Conservation (phyloP, 2,113 vertebrate species). For the Dasyornis broadbenti region DNA sequence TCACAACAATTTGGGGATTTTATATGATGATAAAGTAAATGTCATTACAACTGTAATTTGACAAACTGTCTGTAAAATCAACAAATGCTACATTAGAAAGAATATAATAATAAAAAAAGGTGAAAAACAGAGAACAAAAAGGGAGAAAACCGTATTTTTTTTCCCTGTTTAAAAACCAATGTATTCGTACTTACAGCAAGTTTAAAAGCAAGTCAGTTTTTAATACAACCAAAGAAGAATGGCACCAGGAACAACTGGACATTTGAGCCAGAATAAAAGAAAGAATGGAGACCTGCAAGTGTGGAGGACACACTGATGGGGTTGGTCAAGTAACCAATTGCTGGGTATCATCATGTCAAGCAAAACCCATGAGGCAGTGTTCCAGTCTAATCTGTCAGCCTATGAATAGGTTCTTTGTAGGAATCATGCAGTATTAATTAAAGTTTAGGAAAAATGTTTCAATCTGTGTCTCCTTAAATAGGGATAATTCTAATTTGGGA, state of each 20-base stretch:
- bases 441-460: background rate
- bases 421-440: background rate
- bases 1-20: background rate
- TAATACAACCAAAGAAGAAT: background rate
- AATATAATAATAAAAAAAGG: background rate
- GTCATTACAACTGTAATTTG: background rate
- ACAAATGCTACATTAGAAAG: background rate
- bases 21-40: background rate
- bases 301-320: background rate
- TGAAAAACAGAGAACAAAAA: background rate
- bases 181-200: background rate
- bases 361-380: background rate
- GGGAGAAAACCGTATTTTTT: background rate
- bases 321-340: background rate
- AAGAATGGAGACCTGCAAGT: background rate
- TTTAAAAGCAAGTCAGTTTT: background rate
- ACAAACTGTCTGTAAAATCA: background rate
- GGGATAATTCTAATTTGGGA: background rate
- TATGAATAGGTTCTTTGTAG: background rate
- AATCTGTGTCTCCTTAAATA: background rate
- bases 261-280: background rate
- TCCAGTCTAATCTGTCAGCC: background rate
- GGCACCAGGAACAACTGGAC: background rate
- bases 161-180: background rate
- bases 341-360: background rate